Evolutionary conservation across 2,888 invertebrate species (phyloP), one percentile per base, ranked within the genome.

Genomic region (Trichopoda pennipes): DNA sequence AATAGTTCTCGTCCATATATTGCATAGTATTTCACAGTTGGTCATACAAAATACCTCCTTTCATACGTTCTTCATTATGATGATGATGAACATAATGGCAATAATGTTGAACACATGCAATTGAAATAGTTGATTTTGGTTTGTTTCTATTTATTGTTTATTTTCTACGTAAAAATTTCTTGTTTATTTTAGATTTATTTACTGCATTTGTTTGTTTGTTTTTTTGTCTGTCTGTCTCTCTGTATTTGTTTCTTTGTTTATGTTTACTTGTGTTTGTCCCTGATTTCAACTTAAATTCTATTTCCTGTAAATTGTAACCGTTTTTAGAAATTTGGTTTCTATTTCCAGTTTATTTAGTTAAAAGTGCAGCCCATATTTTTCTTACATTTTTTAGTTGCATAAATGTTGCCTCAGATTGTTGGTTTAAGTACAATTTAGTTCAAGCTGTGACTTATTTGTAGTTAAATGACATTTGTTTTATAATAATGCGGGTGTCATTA

Each of bases 401-500:
- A 32, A 58, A 28, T 51, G 19, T n/a, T 17, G 8, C 23, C n/a
- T 49, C 32, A 23, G 19, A 38, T 10, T 38, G 3, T 38, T 28
- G n/a, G 42, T 32, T 44, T 61, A 16, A 56, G 66, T 66, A 64
- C 78, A 66, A 60, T 64, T 75, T 75, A 58, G 38, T 70, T 80
- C 69, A 75, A 73, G 78, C 78, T 73, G 78, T 73, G 66, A 72
- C 32, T 51, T 60, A 60, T 73, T 60, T 63, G 32, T 47, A 42
- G 56, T 49, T 66, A 63, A 76, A 70, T 78, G 81, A 64, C 35
- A 51, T 68, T 69, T 73, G 49, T 68, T 81, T 73, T 61, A 47
- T 73, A 66, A 81, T 81, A 68, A 81, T 81, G 81, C 81, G 81
- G 81, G 81, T 81, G 81, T 60, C 74, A 79, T 78, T 75, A 78